These are phyloP conservation scores for Spilogale gracilis DNA, from an alignment of 2,113 vertebrate genomes.

Conservation along the genomic window DNA sequence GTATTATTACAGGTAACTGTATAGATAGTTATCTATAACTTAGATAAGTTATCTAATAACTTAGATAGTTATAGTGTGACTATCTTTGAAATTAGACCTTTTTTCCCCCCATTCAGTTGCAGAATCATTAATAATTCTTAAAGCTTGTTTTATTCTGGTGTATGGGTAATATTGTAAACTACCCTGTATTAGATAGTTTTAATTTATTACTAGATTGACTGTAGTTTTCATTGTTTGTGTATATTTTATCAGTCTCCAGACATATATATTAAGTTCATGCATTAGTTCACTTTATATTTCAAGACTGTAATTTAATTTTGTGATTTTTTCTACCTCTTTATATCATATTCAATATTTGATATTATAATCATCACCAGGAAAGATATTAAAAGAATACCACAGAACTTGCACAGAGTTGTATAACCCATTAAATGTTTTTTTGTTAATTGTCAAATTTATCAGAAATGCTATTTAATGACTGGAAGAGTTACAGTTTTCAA, in stretches of 20 bases:
- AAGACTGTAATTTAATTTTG: neutral
- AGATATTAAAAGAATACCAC: neutral
- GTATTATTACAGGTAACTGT: neutral
- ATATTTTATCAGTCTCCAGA: neutral
- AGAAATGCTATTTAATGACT: neutral
- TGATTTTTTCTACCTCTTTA: neutral
- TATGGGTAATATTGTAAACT: neutral
- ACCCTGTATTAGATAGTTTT: neutral
- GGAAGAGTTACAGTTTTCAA: neutral
- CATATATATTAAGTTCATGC: neutral
- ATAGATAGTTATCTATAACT: too few species aligned
- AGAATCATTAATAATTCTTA: neutral
- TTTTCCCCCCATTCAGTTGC: neutral
- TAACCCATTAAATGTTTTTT: neutral
- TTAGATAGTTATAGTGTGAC: neutral
- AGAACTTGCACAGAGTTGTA: neutral
- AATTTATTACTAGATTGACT: neutral
- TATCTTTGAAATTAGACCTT: neutral
- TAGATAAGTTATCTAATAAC: too few species aligned
- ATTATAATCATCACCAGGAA: neutral
- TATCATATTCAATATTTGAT: neutral
- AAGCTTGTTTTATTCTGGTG: neutral
- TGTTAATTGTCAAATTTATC: neutral
- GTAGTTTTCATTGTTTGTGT: neutral
- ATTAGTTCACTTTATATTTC: neutral